Evolutionary conservation across 2,113 vertebrate genomes (phyloP).

Genomic region (Chloropsis hardwickii): DNA sequence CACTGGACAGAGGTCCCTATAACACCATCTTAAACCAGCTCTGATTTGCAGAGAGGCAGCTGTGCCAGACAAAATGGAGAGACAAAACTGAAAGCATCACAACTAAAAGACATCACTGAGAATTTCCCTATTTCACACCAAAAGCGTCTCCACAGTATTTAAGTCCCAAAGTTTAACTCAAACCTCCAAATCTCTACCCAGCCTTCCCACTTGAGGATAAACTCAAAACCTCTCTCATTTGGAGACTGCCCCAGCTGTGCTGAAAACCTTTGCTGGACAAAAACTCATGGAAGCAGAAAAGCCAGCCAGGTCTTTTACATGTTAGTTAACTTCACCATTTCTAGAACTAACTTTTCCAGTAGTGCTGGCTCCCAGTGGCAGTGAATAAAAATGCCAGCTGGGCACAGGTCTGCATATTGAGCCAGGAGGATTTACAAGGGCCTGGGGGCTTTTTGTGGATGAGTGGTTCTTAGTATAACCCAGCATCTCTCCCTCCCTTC

Average conservation of each 20-base stretch:
- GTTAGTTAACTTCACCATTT: not conserved
- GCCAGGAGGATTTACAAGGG: not conserved
- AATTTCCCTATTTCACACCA: not conserved
- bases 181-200: not conserved
- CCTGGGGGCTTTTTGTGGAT: not conserved
- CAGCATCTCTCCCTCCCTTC: not conserved
- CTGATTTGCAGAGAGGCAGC: not conserved
- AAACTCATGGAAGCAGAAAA: not conserved
- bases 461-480: not conserved
- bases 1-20: not conserved
- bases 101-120: not conserved
- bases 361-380: not conserved
- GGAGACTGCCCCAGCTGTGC: not conserved
- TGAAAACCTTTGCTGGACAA: not conserved
- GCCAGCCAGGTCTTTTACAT: accelerated
- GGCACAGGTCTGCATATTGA: not conserved
- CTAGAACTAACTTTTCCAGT: not conserved
- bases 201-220: not conserved
- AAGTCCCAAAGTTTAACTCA: not conserved
- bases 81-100: not conserved
- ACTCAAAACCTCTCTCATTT: not conserved
- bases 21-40: not conserved
- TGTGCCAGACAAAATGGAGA: not conserved
- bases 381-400: not conserved
- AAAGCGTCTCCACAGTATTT: not conserved